These are phyloP conservation scores for Cyclura pinguis DNA, from an alignment of 2,797 vertebrate genomes.

Conservation along the genomic window DNA sequence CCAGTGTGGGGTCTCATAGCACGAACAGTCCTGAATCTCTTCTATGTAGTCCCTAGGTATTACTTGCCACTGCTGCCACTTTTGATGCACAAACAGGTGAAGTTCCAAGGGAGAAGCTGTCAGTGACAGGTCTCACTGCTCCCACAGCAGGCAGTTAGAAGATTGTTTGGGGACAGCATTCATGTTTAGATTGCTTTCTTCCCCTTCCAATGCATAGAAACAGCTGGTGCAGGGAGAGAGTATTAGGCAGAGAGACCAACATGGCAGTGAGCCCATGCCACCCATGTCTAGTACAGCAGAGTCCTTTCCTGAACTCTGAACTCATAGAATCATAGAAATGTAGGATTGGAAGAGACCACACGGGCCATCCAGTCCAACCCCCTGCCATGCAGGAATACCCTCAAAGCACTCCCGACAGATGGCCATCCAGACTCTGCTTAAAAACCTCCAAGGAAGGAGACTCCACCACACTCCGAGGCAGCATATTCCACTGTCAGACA, in stretches of 20 bases:
- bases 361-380: no score
- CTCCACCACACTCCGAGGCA: no score
- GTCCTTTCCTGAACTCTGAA: conserved; percentile 69
- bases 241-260: not conserved
- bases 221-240: not conserved
- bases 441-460: no score
- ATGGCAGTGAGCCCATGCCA: not conserved
- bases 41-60: not conserved
- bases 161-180: not conserved
- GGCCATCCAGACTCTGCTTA: no score
- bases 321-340: no score
- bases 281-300: not conserved
- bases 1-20: no score
- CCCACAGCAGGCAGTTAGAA: no score
- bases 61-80: not conserved
- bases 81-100: conserved; percentile 5
- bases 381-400: no score
- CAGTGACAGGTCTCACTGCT: not conserved
- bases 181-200: not conserved
- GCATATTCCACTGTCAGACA: no score
- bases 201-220: not conserved
- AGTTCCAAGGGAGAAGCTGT: not conserved
- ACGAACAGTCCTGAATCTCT: not conserved
- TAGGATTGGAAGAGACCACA: no score
- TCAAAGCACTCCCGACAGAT: no score